phyloP scores from a whole-genome alignment of 2,113 vertebrate species.

The Nyctibius bracteatus region DNA sequence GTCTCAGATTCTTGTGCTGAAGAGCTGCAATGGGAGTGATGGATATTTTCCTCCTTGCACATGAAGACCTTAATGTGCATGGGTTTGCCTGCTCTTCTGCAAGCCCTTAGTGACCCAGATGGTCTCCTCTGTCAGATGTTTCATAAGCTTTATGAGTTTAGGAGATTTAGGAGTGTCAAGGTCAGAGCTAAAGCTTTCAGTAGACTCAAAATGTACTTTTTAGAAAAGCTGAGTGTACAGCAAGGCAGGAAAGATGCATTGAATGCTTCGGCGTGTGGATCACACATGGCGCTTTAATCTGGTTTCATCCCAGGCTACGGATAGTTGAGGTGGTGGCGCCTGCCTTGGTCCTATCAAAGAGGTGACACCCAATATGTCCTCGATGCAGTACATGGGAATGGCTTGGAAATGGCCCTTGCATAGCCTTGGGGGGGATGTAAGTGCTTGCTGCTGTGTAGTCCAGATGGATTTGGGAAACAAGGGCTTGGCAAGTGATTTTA shows the following conservation, averaged over 20 bases:
- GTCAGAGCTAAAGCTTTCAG: neutral
- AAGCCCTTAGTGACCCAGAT: too few relatives aligned
- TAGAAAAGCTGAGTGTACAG: neutral
- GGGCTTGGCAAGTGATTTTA: neutral
- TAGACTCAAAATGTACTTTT: neutral
- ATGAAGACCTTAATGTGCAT: neutral
- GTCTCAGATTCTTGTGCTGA: neutral
- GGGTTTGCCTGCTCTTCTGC: neutral
- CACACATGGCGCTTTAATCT: neutral
- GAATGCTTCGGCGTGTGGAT: neutral
- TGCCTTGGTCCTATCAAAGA: neutral
- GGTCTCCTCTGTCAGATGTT: neutral
- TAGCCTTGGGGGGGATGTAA: neutral
- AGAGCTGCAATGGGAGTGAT: neutral
- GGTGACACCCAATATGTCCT: neutral
- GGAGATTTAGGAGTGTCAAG: neutral
- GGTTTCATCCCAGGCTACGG: neutral
- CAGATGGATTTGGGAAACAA: neutral
- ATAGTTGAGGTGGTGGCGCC: neutral
- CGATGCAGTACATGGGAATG: neutral
- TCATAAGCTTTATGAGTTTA: neutral
- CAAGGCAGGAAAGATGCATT: rapidly evolving
- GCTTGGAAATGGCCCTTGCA: neutral
- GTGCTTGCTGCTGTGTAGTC: neutral
- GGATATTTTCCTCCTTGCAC: neutral